phyloP scores from a whole-genome alignment of 2,888 invertebrate species.

The Cephus spinipes region DNA sequence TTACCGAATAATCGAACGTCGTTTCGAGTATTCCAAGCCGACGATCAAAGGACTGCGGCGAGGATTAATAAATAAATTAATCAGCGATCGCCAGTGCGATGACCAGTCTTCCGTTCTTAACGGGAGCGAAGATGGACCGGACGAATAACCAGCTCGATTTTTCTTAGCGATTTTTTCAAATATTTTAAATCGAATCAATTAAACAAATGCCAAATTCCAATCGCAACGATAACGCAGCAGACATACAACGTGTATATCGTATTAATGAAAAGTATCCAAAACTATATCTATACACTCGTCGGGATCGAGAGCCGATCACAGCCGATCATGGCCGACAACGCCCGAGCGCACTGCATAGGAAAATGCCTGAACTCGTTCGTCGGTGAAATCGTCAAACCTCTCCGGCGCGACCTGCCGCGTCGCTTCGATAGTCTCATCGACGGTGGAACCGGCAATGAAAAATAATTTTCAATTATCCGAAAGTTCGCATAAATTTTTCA shows the following conservation, averaged over 20 bases:
- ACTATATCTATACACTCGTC: not conserved
- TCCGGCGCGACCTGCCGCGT: not conserved
- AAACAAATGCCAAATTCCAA: not conserved
- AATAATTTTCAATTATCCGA: not conserved
- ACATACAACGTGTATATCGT: not conserved
- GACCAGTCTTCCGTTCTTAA: too few species aligned
- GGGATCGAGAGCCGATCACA: not conserved
- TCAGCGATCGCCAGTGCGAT: not conserved
- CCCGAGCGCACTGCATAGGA: not conserved
- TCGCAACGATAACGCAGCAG: not conserved
- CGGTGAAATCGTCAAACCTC: not conserved
- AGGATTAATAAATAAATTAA: not conserved
- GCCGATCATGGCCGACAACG: not conserved
- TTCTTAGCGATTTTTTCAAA: not conserved
- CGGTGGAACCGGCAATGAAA: not conserved
- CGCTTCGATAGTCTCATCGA: not conserved
- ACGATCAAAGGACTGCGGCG: not conserved
- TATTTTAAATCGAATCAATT: not conserved
- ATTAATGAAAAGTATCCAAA: not conserved
- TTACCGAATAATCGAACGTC: not conserved
- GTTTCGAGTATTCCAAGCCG: not conserved
- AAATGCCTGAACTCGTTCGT: not conserved
- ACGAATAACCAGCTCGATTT: not conserved
- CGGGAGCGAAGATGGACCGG: too few species aligned
- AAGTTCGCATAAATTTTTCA: not conserved